Conservation (phyloP, 2,888 invertebrate species). For the Cantharis nigra region DNA sequence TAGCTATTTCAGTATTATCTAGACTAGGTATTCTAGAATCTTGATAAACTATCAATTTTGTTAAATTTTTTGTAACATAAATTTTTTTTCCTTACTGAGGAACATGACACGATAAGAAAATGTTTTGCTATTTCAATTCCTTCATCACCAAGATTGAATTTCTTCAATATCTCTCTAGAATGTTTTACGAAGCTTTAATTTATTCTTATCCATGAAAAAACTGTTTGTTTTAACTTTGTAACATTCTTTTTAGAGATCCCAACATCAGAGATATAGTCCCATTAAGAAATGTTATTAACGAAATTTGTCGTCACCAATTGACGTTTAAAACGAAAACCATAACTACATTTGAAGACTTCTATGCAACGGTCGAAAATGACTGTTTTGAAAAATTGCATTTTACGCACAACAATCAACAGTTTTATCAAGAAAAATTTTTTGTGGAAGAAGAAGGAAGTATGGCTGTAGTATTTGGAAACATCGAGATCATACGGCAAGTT, state of each 20-base stretch:
- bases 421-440: slow-evolving; percentile 66
- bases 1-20: too few species aligned
- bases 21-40: too few species aligned
- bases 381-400: slow-evolving; percentile 48
- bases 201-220: too few species aligned
- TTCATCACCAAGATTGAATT: too few species aligned
- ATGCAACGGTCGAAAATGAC: slow-evolving; percentile 44
- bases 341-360: slow-evolving; percentile 48
- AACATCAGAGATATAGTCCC: slow-evolving; percentile 44
- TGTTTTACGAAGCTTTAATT: too few species aligned
- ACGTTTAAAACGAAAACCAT: slow-evolving; percentile 38
- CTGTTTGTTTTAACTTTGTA: neutral
- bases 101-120: too few species aligned
- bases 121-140: too few species aligned
- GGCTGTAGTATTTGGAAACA: slow-evolving; percentile 49
- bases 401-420: slow-evolving; percentile 45
- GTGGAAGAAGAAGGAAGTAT: slow-evolving; percentile 57
- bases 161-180: too few species aligned
- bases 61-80: too few species aligned
- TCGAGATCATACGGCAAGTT: slow-evolving; percentile 41
- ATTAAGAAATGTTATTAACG: slow-evolving; percentile 46
- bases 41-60: too few species aligned
- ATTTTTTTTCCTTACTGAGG: too few species aligned
- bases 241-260: slow-evolving; percentile 43
- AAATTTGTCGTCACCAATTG: slow-evolving; percentile 47